Conservation (phyloP, 2,888 invertebrate genomes). For the Chloroclystis v-ata region DNA sequence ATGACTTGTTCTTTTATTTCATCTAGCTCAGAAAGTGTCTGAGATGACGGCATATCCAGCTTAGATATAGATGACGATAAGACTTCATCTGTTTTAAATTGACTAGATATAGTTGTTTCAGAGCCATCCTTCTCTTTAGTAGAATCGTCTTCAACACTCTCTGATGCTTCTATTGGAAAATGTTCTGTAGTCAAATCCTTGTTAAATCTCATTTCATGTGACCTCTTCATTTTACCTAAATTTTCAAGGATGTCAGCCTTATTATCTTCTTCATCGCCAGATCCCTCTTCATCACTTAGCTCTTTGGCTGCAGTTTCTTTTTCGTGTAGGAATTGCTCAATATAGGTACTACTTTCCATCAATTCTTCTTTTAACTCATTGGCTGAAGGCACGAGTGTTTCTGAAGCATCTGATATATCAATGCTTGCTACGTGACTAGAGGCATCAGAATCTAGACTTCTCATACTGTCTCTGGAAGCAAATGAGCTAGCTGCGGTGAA, state of each 20-base stretch:
- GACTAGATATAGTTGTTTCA: constrained; percentile 70
- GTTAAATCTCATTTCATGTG: constrained; percentile 93
- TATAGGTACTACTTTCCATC: constrained; percentile 80
- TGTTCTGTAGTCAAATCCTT: constrained; percentile 73
- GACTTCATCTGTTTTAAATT: constrained; percentile 65
- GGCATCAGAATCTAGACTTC: constrained; percentile 91
- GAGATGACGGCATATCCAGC: constrained; percentile 59
- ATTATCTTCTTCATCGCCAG: constrained; percentile 77
- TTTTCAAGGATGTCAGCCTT: constrained; percentile 73
- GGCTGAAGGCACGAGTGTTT: constrained; percentile 94
- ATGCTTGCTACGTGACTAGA: constrained; percentile 93
- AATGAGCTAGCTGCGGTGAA: constrained; percentile 91
- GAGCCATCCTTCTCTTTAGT: constrained; percentile 62
- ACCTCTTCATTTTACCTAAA: constrained; percentile 89
- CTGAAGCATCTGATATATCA: constrained; percentile 94
- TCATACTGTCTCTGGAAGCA: constrained; percentile 93
- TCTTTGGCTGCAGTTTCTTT: constrained; percentile 64
- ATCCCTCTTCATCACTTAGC: constrained; percentile 71
- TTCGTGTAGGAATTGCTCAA: constrained; percentile 73
- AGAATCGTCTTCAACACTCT: constrained; percentile 64
- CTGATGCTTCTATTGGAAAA: constrained; percentile 62
- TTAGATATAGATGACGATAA: constrained; percentile 69
- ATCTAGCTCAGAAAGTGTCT: constrained; percentile 51
- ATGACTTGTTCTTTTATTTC: constrained; percentile 48
- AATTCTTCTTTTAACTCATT: constrained; percentile 88